Base-by-base conservation (phyloP, 1,140 invertebrate species). In the Diprion similis region DNA sequence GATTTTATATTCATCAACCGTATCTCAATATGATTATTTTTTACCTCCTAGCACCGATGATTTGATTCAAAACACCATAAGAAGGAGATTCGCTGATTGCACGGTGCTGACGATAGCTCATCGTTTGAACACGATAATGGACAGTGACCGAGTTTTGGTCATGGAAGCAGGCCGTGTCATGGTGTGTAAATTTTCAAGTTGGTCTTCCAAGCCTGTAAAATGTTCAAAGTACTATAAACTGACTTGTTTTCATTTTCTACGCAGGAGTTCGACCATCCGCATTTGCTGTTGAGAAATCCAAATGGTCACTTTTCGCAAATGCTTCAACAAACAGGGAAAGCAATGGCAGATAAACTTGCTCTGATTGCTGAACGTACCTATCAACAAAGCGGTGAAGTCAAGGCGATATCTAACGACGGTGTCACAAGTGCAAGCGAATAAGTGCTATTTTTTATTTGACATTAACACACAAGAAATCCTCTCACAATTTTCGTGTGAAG, bases 201-300 rank as follows among this genome's bases (percentile, higher is more conserved):
- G 9, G 9, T 6, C 11, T 59, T 59, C 11, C n/a, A 13, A 59
- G 11, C 51, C 4, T 59, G 11, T 59, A 13, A 59, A 59, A 13
- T 59, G 9, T 6, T 17, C 51, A 15, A 15, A 13, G 51, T 59
- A 15, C n/a, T 59, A 4, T n/a, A 59, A 17, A 15, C 51, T 59
- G 10, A 15, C n/a, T 37, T 18, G 11, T 68, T 45, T 11, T 45
- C 37, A 37, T 37, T 37, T 37, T 37, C 1, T 37, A 37, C 24
- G 1, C 15, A 86, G 15, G 94, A 96, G 85, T 93, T 93, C 81
- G 94, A 93, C 70, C 89, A 91, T 74, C 93, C 94, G 0, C 89
- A 91, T 79, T 84, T 87, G 46, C 85, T 96, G 13, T 84, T 95
- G 11, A 37, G 1, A n/a, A 89, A 92, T 46, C 78, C 86, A 0